Conservation (phyloP, 2,888 invertebrate species). For the Catocala sponsa region DNA sequence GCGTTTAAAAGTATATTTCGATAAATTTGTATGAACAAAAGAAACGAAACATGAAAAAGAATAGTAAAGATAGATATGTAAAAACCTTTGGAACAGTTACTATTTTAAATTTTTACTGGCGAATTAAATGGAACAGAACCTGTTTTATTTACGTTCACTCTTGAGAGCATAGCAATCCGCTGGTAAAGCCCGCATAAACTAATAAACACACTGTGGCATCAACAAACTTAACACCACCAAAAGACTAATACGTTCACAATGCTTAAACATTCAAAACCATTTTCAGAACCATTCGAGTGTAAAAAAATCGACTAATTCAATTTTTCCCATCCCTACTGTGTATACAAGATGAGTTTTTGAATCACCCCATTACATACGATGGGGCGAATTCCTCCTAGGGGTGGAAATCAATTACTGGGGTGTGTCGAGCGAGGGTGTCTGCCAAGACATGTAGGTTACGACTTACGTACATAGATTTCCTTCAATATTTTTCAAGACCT, state of each 20-base stretch:
- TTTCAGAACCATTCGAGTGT: background rate
- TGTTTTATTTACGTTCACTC: too few species aligned
- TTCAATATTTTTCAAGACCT: slow-evolving; percentile 46
- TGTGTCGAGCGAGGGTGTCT: slow-evolving; percentile 33
- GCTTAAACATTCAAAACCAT: background rate
- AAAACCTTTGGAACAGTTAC: too few species aligned
- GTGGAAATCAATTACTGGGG: slow-evolving; percentile 70
- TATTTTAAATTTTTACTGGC: too few species aligned
- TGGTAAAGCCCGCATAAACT: too few species aligned
- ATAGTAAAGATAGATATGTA: too few species aligned
- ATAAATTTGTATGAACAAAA: too few species aligned
- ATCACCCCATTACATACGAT: slow-evolving; percentile 61
- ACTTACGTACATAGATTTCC: slow-evolving; percentile 42
- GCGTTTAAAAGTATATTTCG: too few species aligned
- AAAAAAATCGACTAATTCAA: slow-evolving; percentile 41
- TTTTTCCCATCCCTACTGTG: slow-evolving; percentile 43
- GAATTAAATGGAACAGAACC: too few species aligned
- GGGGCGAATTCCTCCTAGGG: slow-evolving; percentile 62
- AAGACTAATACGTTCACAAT: background rate
- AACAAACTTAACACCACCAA: background rate
- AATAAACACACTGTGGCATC: background rate
- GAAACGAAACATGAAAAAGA: too few species aligned
- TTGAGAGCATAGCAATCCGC: too few species aligned
- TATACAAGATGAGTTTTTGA: slow-evolving; percentile 68
- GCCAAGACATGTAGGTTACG: slow-evolving; percentile 47